phyloP scores from a whole-genome alignment of 2,888 invertebrate genomes.

The Yponomeuta evonymella region DNA sequence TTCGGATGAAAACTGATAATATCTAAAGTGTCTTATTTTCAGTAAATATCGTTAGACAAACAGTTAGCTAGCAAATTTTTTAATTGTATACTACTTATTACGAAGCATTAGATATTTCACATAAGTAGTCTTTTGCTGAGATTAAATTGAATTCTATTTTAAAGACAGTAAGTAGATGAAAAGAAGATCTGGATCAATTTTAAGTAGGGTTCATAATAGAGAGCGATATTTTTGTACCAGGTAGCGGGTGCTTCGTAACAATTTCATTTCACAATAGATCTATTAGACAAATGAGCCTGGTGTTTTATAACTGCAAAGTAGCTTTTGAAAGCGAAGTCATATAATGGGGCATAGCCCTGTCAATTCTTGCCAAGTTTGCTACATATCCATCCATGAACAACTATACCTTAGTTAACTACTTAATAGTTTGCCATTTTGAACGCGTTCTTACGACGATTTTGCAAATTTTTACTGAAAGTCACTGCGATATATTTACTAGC shows the following conservation, averaged over 20 bases:
- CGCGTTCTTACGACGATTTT: neutral
- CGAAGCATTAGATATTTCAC: conserved; percentile 42
- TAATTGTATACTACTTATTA: conserved; percentile 59
- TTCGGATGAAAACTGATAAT: conserved; percentile 61
- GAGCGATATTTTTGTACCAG: conserved; percentile 65
- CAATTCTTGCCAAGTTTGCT: conserved; percentile 58
- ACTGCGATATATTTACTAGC: conserved; percentile 53
- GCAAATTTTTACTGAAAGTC: conserved; percentile 38
- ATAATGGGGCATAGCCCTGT: conserved; percentile 44
- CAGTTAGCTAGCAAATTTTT: conserved; percentile 70
- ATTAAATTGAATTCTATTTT: conserved; percentile 42
- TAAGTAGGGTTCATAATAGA: conserved; percentile 59
- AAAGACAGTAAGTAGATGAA: conserved; percentile 38
- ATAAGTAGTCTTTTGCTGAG: conserved; percentile 50
- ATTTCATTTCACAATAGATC: conserved; percentile 60
- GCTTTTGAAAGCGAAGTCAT: conserved; percentile 49
- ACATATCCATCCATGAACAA: conserved; percentile 69
- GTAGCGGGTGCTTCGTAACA: conserved; percentile 63
- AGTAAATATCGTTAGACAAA: conserved; percentile 66
- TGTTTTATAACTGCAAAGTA: conserved; percentile 59
- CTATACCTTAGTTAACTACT: conserved; percentile 32
- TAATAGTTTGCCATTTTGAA: conserved; percentile 37
- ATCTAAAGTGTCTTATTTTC: conserved; percentile 73
- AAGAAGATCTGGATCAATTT: conserved; percentile 56
- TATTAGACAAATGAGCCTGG: conserved; percentile 50